phyloP scores from a whole-genome alignment of 2,797 vertebrate species.

The Gadopsis bispinosus region DNA sequence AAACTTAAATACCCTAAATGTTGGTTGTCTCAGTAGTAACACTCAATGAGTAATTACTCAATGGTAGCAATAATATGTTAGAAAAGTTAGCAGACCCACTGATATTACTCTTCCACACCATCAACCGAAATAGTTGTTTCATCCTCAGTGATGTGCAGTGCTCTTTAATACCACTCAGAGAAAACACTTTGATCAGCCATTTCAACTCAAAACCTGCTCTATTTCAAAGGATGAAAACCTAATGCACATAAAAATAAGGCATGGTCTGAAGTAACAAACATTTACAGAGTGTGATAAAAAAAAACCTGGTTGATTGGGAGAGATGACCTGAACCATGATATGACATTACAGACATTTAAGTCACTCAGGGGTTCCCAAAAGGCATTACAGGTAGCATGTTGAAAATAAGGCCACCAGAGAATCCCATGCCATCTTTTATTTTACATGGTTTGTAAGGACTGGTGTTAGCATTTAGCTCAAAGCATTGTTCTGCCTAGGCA shows the following conservation, averaged over 20 bases:
- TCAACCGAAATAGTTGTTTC: background rate
- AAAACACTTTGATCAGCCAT: slow-evolving; percentile 1
- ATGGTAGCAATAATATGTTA: background rate
- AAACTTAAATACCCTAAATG: background rate
- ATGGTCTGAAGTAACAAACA: too few species aligned
- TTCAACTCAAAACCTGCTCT: background rate
- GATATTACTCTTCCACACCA: background rate
- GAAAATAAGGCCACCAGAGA: background rate
- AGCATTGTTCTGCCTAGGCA: too few species aligned
- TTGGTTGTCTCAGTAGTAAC: background rate
- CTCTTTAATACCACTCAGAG: background rate
- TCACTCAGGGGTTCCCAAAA: slow-evolving; percentile 1
- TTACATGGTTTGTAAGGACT: background rate
- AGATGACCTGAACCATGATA: too few species aligned
- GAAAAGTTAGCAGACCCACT: background rate
- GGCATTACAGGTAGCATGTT: background rate
- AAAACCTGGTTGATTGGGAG: too few species aligned
- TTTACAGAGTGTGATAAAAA: too few species aligned
- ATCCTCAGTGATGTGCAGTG: background rate
- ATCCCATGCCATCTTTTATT: background rate
- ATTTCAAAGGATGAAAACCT: background rate
- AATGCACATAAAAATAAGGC: background rate
- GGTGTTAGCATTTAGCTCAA: too few species aligned
- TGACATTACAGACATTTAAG: background rate
- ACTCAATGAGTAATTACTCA: background rate